Percentiles rank a stretch among this genome's conserved stretches.
Evolutionary conservation across 2,113 vertebrate genomes (phyloP).

Genomic region (Planiliza haematocheilus): DNA sequence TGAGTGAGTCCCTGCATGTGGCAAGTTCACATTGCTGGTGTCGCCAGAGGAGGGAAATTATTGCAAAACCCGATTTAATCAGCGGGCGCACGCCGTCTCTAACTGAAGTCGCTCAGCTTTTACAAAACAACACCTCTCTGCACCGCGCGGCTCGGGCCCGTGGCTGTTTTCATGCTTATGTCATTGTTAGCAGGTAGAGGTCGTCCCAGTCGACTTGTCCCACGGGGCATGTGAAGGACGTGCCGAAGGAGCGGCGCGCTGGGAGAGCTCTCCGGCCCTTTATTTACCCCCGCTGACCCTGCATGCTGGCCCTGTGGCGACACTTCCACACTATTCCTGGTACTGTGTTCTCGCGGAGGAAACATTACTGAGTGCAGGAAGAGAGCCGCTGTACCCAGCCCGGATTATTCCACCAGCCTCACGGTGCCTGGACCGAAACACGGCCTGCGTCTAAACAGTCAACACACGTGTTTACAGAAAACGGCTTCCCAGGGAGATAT

Average conservation of each 20-base stretch:
- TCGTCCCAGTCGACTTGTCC: slow-evolving; percentile 29
- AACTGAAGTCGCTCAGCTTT: slow-evolving; percentile 1
- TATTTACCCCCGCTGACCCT: slow-evolving; percentile 68
- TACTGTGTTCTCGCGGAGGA: slow-evolving; percentile 33
- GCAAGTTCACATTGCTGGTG: slow-evolving; percentile 54
- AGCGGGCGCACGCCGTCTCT: not conserved
- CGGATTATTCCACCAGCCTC: slow-evolving; percentile 61
- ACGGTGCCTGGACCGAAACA: slow-evolving; percentile 34
- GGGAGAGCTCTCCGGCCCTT: slow-evolving; percentile 35
- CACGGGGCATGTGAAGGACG: slow-evolving; percentile 70
- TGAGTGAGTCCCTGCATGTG: slow-evolving; percentile 42
- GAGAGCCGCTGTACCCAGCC: slow-evolving; percentile 34
- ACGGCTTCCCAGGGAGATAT: slow-evolving; percentile 45
- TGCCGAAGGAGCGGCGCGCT: slow-evolving; percentile 31
- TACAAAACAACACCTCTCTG: not conserved
- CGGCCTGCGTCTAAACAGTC: slow-evolving; percentile 53
- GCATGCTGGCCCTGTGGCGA: slow-evolving; percentile 59
- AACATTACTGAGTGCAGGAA: slow-evolving; percentile 9
- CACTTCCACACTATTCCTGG: slow-evolving; percentile 45
- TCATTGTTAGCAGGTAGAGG: slow-evolving; percentile 52
- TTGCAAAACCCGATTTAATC: slow-evolving; percentile 65
- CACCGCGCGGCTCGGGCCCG: too few relatives aligned
- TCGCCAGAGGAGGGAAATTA: slow-evolving; percentile 33
- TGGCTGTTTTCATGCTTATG: slow-evolving; percentile 11
- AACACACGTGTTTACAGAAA: slow-evolving; percentile 73